Percentiles rank a stretch among this genome's conserved stretches.
Conservation (phyloP, 2,113 vertebrate species). For the Embiotoca jacksoni region DNA sequence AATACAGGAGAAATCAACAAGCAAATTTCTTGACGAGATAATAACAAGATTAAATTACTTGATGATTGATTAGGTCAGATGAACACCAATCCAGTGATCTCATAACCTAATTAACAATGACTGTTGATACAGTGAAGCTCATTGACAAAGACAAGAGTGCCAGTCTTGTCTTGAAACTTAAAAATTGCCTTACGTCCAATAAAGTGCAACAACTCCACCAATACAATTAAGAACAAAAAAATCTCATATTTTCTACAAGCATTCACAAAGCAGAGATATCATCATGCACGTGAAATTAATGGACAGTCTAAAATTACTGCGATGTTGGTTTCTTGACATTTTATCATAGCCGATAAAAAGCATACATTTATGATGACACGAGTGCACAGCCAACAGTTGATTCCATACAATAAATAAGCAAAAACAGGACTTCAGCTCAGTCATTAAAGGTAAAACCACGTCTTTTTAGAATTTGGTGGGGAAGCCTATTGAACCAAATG, state of each 20-base stretch:
- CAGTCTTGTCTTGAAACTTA: conserved; percentile 38
- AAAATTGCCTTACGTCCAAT: conserved; percentile 51
- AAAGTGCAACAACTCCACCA: conserved; percentile 69
- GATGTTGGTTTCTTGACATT: conserved; percentile 15
- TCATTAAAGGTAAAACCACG: conserved; percentile 11
- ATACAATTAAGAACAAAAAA: conserved; percentile 23
- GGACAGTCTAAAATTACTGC: conserved; percentile 8
- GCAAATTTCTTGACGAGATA: conserved; percentile 5
- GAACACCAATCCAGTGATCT: conserved; percentile 3
- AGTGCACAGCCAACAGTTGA: conserved; percentile 35
- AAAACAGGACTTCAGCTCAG: conserved; percentile 15
- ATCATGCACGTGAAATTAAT: conserved; percentile 9
- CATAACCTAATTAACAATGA: conserved; percentile 30
- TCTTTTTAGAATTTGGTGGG: conserved; percentile 23
- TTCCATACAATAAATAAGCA: conserved; percentile 65
- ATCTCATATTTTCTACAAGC: conserved; percentile 32
- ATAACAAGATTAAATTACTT: conserved; percentile 9
- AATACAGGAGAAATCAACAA: not conserved
- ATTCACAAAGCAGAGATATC: conserved; percentile 32
- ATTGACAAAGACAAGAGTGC: conserved; percentile 3
- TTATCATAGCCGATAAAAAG: conserved; percentile 38
- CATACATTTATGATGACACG: conserved; percentile 25
- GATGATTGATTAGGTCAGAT: conserved; percentile 25
- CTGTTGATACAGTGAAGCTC: conserved; percentile 16
- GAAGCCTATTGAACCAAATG: conserved; percentile 33